A percentile compares a stretch with the other conserved stretches of the same genome.
phyloP scores from a whole-genome alignment of 2,888 invertebrate genomes.

The Dascillus cervinus region DNA sequence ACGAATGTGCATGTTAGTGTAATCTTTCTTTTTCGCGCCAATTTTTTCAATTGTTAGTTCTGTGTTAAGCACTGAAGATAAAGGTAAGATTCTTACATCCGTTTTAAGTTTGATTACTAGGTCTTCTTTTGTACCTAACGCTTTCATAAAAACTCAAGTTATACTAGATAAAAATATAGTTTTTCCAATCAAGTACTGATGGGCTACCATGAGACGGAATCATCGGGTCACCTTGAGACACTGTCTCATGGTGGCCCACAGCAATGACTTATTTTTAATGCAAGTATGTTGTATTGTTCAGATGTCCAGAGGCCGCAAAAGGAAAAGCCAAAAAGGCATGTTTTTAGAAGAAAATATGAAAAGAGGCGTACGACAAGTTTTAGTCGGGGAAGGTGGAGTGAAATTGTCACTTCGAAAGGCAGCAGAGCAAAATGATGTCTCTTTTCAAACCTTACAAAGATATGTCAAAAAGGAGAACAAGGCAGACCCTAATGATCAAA shows the following conservation, averaged over 20 bases:
- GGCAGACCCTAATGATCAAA: too few species aligned
- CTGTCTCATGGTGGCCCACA: background rate
- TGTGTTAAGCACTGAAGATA: too few species aligned
- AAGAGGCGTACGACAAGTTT: background rate
- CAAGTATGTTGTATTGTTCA: background rate
- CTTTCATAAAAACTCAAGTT: too few species aligned
- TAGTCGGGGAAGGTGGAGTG: too few species aligned
- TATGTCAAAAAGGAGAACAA: background rate
- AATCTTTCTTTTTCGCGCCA: too few species aligned
- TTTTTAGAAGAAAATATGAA: background rate
- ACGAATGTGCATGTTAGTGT: too few species aligned
- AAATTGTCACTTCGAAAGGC: background rate
- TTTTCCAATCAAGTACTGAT: too few species aligned
- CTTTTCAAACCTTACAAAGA: background rate
- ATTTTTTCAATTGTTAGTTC: too few species aligned
- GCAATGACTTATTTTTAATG: background rate
- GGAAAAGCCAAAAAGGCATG: background rate
- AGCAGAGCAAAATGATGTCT: background rate
- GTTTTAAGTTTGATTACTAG: too few species aligned
- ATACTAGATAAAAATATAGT: too few species aligned
- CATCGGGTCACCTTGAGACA: background rate
- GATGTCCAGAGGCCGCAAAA: background rate
- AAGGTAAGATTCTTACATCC: too few species aligned
- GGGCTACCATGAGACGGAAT: background rate
- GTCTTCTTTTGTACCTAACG: too few species aligned